These are phyloP conservation scores for Cichlasoma orientale DNA, from an alignment of 2,797 vertebrate species.

Conservation along the genomic window DNA sequence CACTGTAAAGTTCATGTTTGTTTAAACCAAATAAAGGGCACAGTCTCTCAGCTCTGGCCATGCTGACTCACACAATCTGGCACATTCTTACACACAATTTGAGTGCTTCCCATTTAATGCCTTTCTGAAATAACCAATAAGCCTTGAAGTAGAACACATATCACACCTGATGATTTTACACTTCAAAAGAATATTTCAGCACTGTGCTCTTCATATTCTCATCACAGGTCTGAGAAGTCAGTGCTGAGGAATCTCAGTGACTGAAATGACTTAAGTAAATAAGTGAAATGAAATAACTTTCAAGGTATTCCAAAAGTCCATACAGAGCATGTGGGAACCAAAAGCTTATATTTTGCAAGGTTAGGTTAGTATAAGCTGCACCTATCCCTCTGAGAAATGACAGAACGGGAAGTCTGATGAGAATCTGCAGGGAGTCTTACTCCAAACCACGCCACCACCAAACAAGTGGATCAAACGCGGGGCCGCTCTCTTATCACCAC, in stretches of 20 bases:
- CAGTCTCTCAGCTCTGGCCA: background rate
- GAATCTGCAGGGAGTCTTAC: slow-evolving; percentile 60
- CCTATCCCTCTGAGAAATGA: slow-evolving; percentile 58
- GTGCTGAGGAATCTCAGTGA: background rate
- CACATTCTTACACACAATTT: background rate
- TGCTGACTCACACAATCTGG: slow-evolving; percentile 23
- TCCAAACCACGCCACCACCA: slow-evolving; percentile 61
- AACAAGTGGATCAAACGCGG: slow-evolving; percentile 76
- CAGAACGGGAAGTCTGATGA: slow-evolving; percentile 69
- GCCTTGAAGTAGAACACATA: background rate
- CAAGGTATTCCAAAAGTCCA: background rate
- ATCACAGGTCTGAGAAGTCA: background rate
- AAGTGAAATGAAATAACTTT: background rate
- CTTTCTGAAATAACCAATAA: background rate
- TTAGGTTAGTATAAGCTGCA: slow-evolving; percentile 20
- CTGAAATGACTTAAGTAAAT: background rate
- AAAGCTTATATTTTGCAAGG: background rate
- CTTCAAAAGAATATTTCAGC: background rate
- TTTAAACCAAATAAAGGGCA: background rate
- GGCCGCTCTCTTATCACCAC: slow-evolving; percentile 68
- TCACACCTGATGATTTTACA: background rate
- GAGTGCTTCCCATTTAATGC: background rate
- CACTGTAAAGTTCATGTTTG: background rate
- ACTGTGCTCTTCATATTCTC: background rate
- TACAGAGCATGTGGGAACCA: background rate